phyloP scores from a whole-genome alignment of 2,888 invertebrate species.

The Apotomis betuletana region DNA sequence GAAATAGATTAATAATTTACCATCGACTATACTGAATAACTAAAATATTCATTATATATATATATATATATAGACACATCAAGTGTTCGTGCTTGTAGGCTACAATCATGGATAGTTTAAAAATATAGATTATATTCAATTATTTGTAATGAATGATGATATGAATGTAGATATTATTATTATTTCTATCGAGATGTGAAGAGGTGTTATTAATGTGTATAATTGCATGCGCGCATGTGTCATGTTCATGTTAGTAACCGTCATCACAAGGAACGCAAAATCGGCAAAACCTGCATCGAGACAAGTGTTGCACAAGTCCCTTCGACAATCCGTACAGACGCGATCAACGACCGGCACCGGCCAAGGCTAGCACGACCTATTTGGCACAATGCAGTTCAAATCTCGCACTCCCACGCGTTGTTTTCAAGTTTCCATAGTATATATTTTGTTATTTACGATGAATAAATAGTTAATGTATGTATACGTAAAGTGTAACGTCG shows the following conservation, averaged over 20 bases:
- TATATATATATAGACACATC: neutral
- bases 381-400: slow-evolving; percentile 13
- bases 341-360: slow-evolving; percentile 2
- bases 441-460: neutral
- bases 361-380: slow-evolving; percentile 14
- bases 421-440: neutral
- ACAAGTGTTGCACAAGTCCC: neutral
- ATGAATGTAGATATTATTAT: neutral
- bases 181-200: neutral
- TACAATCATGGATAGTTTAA: neutral
- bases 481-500: neutral
- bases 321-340: neutral
- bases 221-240: neutral
- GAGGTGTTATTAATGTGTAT: neutral
- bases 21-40: no score
- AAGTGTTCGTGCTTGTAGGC: slow-evolving; percentile 1
- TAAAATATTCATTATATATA: no score
- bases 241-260: neutral
- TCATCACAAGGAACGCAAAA: slow-evolving; percentile 4
- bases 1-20: no score
- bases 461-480: neutral
- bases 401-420: slow-evolving; percentile 2
- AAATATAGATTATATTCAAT: neutral
- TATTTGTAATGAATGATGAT: neutral
- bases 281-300: neutral